A percentile compares a stretch with the other conserved stretches of the same genome.
Conservation (phyloP, 2,113 vertebrate genomes). For the Puma concolor region DNA sequence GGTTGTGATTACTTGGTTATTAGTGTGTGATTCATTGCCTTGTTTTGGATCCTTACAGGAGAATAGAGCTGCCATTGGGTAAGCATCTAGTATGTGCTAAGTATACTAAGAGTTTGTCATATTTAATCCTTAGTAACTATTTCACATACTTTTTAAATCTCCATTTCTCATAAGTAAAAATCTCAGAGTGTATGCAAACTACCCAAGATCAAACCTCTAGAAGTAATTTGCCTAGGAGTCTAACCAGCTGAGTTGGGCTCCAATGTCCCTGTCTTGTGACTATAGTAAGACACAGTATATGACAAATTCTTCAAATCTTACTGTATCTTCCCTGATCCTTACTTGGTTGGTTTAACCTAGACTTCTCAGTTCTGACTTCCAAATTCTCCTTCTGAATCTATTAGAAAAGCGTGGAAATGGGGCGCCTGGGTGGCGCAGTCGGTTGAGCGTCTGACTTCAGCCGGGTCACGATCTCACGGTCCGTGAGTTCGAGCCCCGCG, state of each 20-base stretch:
- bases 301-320: background rate
- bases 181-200: background rate
- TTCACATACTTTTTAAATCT: background rate
- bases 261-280: background rate
- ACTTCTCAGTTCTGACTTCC: background rate
- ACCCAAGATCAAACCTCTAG: background rate
- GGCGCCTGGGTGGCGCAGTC: too few relatives aligned
- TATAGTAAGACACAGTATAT: background rate
- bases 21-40: background rate
- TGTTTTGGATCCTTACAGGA: background rate
- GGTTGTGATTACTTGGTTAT: background rate
- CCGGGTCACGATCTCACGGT: too few relatives aligned
- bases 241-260: background rate
- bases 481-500: too few relatives aligned
- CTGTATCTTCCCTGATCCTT: background rate
- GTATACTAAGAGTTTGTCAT: background rate
- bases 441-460: too few relatives aligned
- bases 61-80: background rate
- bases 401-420: too few relatives aligned
- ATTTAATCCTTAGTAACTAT: background rate
- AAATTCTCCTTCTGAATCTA: background rate
- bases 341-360: background rate
- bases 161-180: background rate
- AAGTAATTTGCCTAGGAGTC: background rate
- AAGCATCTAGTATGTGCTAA: background rate